A percentile compares a stretch with the other conserved stretches of the same genome.
Conservation (phyloP, 2,797 vertebrate genomes). For the Periparus ater region DNA sequence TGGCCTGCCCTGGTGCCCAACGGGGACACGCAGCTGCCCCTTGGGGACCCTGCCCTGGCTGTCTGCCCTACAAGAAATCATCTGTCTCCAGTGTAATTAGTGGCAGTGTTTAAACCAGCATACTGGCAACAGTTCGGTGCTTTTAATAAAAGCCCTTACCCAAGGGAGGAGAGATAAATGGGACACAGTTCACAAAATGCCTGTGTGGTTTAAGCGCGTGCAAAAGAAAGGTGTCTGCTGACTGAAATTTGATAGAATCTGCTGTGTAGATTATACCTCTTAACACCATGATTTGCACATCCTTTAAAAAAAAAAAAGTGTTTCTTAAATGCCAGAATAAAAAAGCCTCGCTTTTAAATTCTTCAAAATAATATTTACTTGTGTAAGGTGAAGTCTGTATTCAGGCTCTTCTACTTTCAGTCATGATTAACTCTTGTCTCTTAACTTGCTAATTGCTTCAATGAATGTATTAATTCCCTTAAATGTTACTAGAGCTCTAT, state of each 20-base stretch:
- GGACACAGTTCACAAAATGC: background rate
- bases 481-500: background rate
- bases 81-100: constrained; percentile 47
- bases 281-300: background rate
- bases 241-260: background rate
- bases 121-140: constrained; percentile 2
- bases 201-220: background rate
- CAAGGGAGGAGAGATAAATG: background rate
- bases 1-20: background rate
- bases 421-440: background rate
- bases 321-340: background rate
- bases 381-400: background rate
- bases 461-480: background rate
- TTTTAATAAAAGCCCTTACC: background rate
- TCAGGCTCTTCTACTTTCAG: background rate
- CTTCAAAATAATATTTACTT: background rate
- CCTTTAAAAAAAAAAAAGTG: background rate
- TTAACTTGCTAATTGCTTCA: background rate
- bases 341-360: background rate
- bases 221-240: background rate
- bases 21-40: background rate
- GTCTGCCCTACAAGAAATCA: background rate
- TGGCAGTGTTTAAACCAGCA: constrained; percentile 15
- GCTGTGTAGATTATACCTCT: background rate
- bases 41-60: background rate